phyloP scores from a whole-genome alignment of 2,888 invertebrate species.

The Drosophila bunnanda region DNA sequence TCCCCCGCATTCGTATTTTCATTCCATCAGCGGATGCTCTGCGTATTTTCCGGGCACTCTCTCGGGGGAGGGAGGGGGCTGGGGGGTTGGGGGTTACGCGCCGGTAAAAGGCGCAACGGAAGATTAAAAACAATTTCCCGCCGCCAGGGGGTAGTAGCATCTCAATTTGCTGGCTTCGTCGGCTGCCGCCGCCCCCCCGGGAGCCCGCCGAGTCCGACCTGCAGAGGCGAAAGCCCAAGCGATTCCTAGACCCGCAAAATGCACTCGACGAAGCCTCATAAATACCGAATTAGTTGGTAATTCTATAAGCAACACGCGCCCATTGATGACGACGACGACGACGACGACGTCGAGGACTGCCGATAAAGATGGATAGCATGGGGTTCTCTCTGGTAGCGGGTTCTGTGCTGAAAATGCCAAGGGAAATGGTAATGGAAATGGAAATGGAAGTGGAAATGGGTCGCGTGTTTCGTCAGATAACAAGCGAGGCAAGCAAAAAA shows the following conservation, averaged over 20 bases:
- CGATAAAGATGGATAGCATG: slow-evolving; percentile 32
- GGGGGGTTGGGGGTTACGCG: slow-evolving; percentile 20
- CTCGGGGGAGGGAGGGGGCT: neutral
- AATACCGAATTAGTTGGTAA: slow-evolving; percentile 84
- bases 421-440: slow-evolving; percentile 19
- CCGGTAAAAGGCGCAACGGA: slow-evolving; percentile 63
- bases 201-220: slow-evolving; percentile 6
- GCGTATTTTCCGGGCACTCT: slow-evolving; percentile 5
- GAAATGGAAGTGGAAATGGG: slow-evolving; percentile 40
- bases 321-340: slow-evolving; percentile 71
- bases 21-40: slow-evolving; percentile 15
- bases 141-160: slow-evolving; percentile 55
- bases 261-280: slow-evolving; percentile 81
- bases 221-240: slow-evolving; percentile 24
- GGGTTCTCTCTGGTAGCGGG: slow-evolving; percentile 8
- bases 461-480: slow-evolving; percentile 66
- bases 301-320: slow-evolving; percentile 85
- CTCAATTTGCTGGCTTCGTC: slow-evolving; percentile 77
- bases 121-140: slow-evolving; percentile 71
- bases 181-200: slow-evolving; percentile 13
- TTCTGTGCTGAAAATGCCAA: neutral
- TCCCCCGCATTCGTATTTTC: slow-evolving; percentile 3
- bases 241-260: slow-evolving; percentile 46
- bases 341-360: neutral
- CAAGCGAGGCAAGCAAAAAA: slow-evolving; percentile 5